These are phyloP conservation scores for Rhopalosiphum padi DNA, from an alignment of 1,140 invertebrate species.

Conservation along the genomic window DNA sequence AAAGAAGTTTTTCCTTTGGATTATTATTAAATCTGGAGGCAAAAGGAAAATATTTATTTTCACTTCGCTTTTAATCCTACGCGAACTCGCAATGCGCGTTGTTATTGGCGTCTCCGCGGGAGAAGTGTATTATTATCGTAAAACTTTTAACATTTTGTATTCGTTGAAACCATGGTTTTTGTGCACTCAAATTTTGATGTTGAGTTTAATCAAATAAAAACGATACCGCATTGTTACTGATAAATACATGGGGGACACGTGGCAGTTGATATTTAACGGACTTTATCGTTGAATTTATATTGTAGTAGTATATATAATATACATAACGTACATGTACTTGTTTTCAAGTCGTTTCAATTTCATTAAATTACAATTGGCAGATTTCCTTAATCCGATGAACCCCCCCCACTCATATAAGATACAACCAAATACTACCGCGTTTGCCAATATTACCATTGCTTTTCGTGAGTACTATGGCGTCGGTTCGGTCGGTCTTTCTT, in stretches of 20 bases:
- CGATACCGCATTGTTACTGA: constrained; percentile 25
- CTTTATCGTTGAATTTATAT: constrained; percentile 34
- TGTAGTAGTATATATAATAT: not conserved
- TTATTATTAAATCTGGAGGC: constrained; percentile 56
- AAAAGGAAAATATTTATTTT: constrained; percentile 58
- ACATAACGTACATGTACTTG: not conserved
- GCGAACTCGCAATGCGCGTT: constrained; percentile 29
- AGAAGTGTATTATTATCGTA: constrained; percentile 55
- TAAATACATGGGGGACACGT: constrained; percentile 43
- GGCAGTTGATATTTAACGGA: constrained; percentile 45
- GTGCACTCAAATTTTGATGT: constrained; percentile 49
- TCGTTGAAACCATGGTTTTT: constrained; percentile 29
- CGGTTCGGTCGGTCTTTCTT: not conserved
- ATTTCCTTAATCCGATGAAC: constrained; percentile 31
- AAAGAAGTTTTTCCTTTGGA: constrained; percentile 55
- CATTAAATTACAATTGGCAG: constrained; percentile 46
- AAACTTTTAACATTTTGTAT: constrained; percentile 53
- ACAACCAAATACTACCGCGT: constrained; percentile 35
- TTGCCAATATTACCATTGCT: constrained; percentile 16
- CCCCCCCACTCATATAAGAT: not conserved
- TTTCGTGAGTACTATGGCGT: not conserved
- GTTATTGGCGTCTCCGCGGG: constrained; percentile 52
- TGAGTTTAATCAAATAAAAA: constrained; percentile 44
- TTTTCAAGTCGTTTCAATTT: constrained; percentile 45
- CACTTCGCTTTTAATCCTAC: constrained; percentile 57